Evolutionary conservation across 2,113 vertebrate genomes (phyloP), one percentile per base, ranked within the genome.

Genomic region (Plecturocebus donacophilus): DNA sequence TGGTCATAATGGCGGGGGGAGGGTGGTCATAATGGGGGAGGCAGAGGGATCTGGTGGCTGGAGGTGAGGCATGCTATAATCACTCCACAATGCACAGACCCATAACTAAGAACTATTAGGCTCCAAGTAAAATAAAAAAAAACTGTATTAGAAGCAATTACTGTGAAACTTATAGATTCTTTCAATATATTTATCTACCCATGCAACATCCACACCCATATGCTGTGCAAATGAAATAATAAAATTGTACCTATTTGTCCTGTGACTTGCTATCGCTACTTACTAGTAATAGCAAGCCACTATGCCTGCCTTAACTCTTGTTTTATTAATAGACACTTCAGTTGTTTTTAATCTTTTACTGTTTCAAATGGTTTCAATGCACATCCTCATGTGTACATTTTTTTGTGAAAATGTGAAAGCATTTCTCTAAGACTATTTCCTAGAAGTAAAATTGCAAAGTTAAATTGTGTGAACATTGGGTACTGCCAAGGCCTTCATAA

Each of bases 401-500:
- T 91, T 94, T 76, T 68, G 32, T 79, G 10, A 30, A 79, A 54
- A 87, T 75, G 6, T 91, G 40, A 71, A 91, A 87, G 13, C 30
- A 87, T 84, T 84, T 83, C 68, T 82, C 2, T 93, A 88, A 42
- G 11, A 42, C 42, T 54, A 1, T 95, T 86, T 97, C 25, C 47
- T 87, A 30, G 42, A 87, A 66, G 61, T 73, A 14, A 83, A 61
- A 75, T 61, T 70, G 25, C 42, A 61, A 68, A 79, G 17, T 80
- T 80, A 96, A 90, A 35, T 10, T 84, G 4, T 56, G 42, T 66
- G 38, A 87, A 73, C n/a, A 83, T 45, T 84, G 16, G 23, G 5
- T 76, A 52, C 9, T 23, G 9, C 79, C 80, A 81, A 40, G 4
- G 49, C 4, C 27, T 83, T 68, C 47, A 70, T 9, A 93, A 79